Evolutionary conservation across 2,113 vertebrate species (phyloP).

Genomic region (Vulpes ferrilata): DNA sequence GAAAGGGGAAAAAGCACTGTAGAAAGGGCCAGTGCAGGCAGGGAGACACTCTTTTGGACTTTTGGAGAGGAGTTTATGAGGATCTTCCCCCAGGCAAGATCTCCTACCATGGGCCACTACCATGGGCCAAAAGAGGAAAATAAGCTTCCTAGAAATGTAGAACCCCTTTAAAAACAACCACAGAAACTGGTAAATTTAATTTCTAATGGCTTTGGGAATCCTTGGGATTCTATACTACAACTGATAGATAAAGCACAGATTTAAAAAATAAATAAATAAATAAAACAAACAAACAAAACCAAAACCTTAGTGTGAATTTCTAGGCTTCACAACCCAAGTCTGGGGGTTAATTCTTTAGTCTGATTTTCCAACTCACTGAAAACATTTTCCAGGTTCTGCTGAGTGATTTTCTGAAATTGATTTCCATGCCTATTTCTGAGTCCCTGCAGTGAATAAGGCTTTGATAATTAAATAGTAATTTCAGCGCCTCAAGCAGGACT

Average conservation of each 20-base stretch:
- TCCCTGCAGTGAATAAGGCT: slow-evolving; percentile 36
- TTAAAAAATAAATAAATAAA: background rate
- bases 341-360: slow-evolving; percentile 52
- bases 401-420: slow-evolving; percentile 66
- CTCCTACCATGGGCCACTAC: background rate
- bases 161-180: slow-evolving; percentile 14
- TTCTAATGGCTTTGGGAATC: background rate
- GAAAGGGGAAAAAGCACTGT: background rate
- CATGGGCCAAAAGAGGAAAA: background rate
- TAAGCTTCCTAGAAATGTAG: background rate
- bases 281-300: background rate
- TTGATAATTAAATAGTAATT: slow-evolving; percentile 73
- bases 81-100: background rate
- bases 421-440: slow-evolving; percentile 56
- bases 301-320: background rate
- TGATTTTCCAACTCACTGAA: slow-evolving; percentile 67
- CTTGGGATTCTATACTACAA: background rate
- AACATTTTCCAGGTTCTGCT: slow-evolving; percentile 54
- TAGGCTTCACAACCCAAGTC: background rate
- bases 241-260: background rate
- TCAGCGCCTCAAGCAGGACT: slow-evolving; percentile 38
- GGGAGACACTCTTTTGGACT: background rate
- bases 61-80: background rate
- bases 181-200: background rate
- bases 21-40: background rate